Conservation (phyloP, 1,140 invertebrate genomes). For the Melipona quadrifasciata region DNA sequence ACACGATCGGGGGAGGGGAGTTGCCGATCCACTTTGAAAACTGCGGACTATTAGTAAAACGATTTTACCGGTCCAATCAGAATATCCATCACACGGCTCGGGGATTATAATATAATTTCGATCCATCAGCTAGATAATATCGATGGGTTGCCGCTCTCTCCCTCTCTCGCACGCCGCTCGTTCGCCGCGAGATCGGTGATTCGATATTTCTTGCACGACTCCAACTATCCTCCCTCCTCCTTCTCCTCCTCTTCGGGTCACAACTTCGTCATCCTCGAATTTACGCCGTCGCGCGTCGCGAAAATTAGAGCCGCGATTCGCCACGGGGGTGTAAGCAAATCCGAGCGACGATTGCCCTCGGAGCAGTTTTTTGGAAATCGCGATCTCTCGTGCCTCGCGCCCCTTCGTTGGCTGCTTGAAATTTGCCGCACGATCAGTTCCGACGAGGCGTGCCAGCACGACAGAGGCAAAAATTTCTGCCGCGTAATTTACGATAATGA, state of each 20-base stretch:
- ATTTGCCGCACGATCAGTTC: neutral
- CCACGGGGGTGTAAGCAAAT: neutral
- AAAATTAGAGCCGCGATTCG: slow-evolving; percentile 31
- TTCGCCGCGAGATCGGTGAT: slow-evolving; percentile 55
- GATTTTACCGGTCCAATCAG: slow-evolving; percentile 65
- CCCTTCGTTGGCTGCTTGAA: neutral
- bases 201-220: slow-evolving; percentile 59
- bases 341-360: too few relatives aligned
- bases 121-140: slow-evolving; percentile 54
- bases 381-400: neutral
- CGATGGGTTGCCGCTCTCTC: neutral
- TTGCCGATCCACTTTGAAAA: slow-evolving; percentile 38
- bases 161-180: too few relatives aligned
- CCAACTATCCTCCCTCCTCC: too few relatives aligned
- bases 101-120: slow-evolving; percentile 73
- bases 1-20: neutral
- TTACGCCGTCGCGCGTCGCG: neutral
- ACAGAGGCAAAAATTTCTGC: neutral
- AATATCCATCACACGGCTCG: slow-evolving; percentile 67
- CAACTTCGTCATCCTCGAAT: slow-evolving; percentile 24
- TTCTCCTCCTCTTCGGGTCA: neutral
- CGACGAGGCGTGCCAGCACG: too few relatives aligned
- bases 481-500: neutral
- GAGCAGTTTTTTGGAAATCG: slow-evolving; percentile 12
- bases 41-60: slow-evolving; percentile 45